Conservation (phyloP, 2,888 invertebrate species). For the Clistopyga incitator region DNA sequence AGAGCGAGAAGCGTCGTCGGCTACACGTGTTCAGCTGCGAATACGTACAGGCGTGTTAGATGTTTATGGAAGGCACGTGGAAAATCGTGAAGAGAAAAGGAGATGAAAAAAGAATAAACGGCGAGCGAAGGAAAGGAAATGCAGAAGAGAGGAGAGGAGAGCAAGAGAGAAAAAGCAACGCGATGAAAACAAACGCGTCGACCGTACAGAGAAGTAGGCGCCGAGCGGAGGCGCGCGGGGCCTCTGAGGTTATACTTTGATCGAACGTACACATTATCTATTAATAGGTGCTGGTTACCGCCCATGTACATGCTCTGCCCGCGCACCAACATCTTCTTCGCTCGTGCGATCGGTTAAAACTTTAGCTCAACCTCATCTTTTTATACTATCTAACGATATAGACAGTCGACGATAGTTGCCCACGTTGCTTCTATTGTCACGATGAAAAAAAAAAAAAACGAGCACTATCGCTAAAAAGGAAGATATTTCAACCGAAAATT, state of each 20-base stretch:
- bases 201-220: constrained; percentile 27
- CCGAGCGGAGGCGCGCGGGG: constrained; percentile 8
- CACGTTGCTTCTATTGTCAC: not conserved
- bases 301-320: constrained; percentile 58
- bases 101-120: constrained; percentile 28
- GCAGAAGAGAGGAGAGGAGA: not conserved
- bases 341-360: constrained; percentile 58
- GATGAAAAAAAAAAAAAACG: not conserved
- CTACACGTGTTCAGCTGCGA: not conserved
- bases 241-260: constrained; percentile 65
- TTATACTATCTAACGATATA: not conserved
- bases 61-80: constrained; percentile 57
- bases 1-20: not conserved
- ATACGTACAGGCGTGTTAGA: not conserved
- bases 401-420: not conserved
- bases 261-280: constrained; percentile 70
- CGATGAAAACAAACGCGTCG: constrained; percentile 42
- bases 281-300: constrained; percentile 69
- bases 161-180: not conserved
- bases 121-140: not conserved
- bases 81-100: constrained; percentile 37
- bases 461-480: not conserved
- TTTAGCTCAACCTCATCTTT: constrained; percentile 12
- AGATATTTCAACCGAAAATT: too few species aligned
- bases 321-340: constrained; percentile 55